phyloP scores from a whole-genome alignment of 2,113 vertebrate species.

The Seriola quinqueradiata region DNA sequence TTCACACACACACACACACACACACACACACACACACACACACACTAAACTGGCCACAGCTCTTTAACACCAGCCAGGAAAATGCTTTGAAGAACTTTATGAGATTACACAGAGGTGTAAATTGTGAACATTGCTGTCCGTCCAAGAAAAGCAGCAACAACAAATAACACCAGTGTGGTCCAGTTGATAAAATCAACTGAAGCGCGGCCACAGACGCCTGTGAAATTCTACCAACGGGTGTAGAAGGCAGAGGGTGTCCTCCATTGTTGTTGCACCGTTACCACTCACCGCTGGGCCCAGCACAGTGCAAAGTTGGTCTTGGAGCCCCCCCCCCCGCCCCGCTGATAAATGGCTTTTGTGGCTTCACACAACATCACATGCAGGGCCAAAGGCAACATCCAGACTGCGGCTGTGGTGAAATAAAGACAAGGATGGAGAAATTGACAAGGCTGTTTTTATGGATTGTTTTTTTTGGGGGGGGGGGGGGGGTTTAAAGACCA shows the following conservation, averaged over 20 bases:
- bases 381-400: conserved; percentile 67
- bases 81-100: conserved; percentile 60
- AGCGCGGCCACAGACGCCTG: conserved; percentile 20
- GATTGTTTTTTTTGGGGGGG: neutral
- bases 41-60: conserved; percentile 45
- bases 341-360: conserved; percentile 67
- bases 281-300: conserved; percentile 12
- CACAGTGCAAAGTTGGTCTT: conserved; percentile 2
- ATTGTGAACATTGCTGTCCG: conserved; percentile 39
- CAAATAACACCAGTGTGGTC: conserved; percentile 1
- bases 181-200: neutral
- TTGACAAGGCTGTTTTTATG: conserved; percentile 14
- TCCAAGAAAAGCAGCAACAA: conserved; percentile 36
- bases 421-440: conserved; percentile 53
- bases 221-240: conserved; percentile 55
- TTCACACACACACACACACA: neutral
- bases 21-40: conserved; percentile 8
- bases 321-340: conserved; percentile 19
- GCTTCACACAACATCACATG: conserved; percentile 63
- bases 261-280: conserved; percentile 10
- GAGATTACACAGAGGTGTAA: conserved; percentile 54
- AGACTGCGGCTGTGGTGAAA: conserved; percentile 58
- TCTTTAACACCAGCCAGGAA: conserved; percentile 46
- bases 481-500: conserved; percentile 29
- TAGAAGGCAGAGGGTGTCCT: conserved; percentile 2